Conservation (phyloP, 1,140 invertebrate genomes). For the Asobara japonica region DNA sequence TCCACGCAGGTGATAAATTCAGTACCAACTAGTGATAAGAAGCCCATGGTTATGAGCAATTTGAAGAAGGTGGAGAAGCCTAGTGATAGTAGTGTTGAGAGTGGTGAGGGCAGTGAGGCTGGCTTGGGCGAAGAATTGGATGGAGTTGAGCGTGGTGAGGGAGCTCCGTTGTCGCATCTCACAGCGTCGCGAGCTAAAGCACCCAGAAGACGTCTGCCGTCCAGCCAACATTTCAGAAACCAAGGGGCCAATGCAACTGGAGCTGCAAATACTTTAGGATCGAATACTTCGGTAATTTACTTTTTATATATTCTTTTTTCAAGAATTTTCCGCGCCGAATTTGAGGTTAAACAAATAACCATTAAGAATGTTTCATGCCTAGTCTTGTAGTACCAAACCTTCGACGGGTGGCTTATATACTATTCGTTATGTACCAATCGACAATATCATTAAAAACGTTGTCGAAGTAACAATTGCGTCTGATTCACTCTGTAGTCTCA, state of each 20-base stretch:
- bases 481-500: too few relatives aligned
- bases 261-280: slow-evolving; percentile 30
- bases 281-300: slow-evolving; percentile 39
- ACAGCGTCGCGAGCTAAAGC: slow-evolving; percentile 74
- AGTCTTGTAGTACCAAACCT: too few relatives aligned
- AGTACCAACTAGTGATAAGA: slow-evolving; percentile 43
- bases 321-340: too few relatives aligned
- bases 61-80: slow-evolving; percentile 56
- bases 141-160: slow-evolving; percentile 67
- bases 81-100: slow-evolving; percentile 48
- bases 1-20: slow-evolving; percentile 34
- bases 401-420: too few relatives aligned
- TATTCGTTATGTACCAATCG: too few relatives aligned
- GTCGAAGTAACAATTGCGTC: too few relatives aligned
- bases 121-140: slow-evolving; percentile 68
- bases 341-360: too few relatives aligned
- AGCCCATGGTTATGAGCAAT: slow-evolving; percentile 55
- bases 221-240: slow-evolving; percentile 63
- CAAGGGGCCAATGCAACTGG: slow-evolving; percentile 33
- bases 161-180: slow-evolving; percentile 71
- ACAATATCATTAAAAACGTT: too few relatives aligned
- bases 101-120: slow-evolving; percentile 45
- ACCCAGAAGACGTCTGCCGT: slow-evolving; percentile 73
- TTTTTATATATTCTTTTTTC: slow-evolving; percentile 12
- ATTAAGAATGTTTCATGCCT: too few relatives aligned